Conservation (phyloP, 2,797 vertebrate species). For the Chlorospingus flavigularis region DNA sequence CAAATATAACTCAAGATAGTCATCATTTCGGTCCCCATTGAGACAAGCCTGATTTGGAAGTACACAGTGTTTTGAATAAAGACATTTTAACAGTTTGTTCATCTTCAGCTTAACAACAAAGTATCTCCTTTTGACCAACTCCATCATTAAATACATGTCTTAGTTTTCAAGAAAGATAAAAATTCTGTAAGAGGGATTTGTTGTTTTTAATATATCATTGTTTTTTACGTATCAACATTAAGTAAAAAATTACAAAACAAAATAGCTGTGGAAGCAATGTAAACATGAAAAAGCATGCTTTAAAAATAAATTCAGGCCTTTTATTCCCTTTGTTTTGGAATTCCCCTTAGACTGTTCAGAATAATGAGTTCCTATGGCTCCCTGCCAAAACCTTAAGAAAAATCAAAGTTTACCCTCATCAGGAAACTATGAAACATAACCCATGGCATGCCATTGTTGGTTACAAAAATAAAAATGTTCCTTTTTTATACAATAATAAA, state of each 20-base stretch:
- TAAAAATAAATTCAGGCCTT: conserved; percentile 13
- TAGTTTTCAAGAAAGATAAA: neutral
- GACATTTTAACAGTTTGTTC: neutral
- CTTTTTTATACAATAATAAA: neutral
- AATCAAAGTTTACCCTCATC: neutral
- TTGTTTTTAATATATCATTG: neutral
- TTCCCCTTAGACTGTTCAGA: conserved; percentile 4
- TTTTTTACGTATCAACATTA: neutral
- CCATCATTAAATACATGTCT: neutral
- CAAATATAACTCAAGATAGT: neutral
- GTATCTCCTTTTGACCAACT: neutral
- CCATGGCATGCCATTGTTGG: neutral
- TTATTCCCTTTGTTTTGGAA: conserved; percentile 34
- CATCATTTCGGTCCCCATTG: neutral
- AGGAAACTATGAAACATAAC: conserved; percentile 31
- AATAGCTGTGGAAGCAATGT: neutral
- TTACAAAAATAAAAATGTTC: neutral
- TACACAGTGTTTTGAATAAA: neutral
- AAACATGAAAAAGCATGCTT: neutral
- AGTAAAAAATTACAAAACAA: neutral
- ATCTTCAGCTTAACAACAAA: neutral
- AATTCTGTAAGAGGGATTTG: neutral
- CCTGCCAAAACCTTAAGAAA: conserved; percentile 33
- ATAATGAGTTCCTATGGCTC: conserved; percentile 38
- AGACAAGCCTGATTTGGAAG: neutral